A percentile compares a stretch with the other conserved stretches of the same genome.
Evolutionary conservation across 2,888 invertebrate species (phyloP).

Genomic region (Hartigia nigra): DNA sequence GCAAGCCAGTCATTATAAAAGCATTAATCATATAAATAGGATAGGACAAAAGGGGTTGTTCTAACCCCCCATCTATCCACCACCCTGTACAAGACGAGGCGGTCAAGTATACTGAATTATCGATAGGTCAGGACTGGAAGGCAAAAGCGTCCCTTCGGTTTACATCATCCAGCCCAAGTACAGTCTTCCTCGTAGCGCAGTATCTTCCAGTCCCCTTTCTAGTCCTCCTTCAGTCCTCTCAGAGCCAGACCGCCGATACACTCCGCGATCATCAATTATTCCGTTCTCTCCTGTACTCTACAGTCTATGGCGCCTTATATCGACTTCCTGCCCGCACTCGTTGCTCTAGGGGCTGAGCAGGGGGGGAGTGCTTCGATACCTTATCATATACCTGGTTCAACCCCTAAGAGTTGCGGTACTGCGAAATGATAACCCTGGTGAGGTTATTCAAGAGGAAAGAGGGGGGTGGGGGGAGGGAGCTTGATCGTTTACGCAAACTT

Average conservation of each 20-base stretch:
- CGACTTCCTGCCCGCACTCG: neutral
- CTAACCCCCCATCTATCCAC: neutral
- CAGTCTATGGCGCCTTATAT: neutral
- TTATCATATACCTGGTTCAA: neutral
- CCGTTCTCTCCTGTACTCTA: constrained; percentile 11
- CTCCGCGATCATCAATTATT: constrained; percentile 59
- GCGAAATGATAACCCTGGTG: neutral
- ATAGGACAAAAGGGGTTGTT: constrained; percentile 19
- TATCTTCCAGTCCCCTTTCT: neutral
- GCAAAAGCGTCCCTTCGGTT: constrained; percentile 42
- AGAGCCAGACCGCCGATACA: constrained; percentile 45
- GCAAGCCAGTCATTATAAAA: constrained; percentile 44
- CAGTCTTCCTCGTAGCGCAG: neutral
- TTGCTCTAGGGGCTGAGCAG: neutral
- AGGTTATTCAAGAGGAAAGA: neutral
- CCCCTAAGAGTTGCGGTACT: neutral
- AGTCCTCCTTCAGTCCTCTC: constrained; percentile 42
- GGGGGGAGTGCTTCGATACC: neutral
- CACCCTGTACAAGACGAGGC: constrained; percentile 21
- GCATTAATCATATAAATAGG: constrained; percentile 56
- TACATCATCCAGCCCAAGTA: constrained; percentile 5
- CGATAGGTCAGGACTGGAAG: constrained; percentile 53
- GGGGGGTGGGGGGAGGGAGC: neutral
- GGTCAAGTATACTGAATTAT: constrained; percentile 60
- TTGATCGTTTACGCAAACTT: neutral